Percentiles rank a stretch among this genome's conserved stretches.
phyloP scores from a whole-genome alignment of 2,888 invertebrate species.

The Hipparchia sbordonii region DNA sequence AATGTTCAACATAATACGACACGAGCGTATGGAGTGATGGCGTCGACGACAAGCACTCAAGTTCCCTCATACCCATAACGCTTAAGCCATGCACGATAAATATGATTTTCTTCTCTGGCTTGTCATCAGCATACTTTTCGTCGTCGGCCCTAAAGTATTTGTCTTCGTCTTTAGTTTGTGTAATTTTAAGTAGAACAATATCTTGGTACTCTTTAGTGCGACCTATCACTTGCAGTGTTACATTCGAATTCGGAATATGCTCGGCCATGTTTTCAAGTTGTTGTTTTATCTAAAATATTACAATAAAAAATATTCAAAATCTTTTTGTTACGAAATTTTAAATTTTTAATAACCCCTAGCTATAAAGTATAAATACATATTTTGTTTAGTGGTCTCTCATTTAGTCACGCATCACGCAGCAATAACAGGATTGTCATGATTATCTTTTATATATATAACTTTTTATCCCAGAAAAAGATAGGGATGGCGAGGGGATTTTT shows the following conservation, averaged over 20 bases:
- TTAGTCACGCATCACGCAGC: too few relatives aligned
- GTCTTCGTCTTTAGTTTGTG: slow-evolving; percentile 36
- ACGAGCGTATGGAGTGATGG: slow-evolving; percentile 49
- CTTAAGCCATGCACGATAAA: slow-evolving; percentile 70
- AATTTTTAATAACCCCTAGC: too few relatives aligned
- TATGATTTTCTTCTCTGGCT: slow-evolving; percentile 63
- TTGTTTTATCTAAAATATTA: slow-evolving; percentile 49
- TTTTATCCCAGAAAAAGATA: too few relatives aligned
- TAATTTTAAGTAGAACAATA: slow-evolving; percentile 59
- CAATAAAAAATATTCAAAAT: too few relatives aligned
- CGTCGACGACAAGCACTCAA: slow-evolving; percentile 44
- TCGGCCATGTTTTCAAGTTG: slow-evolving; percentile 48
- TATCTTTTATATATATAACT: too few relatives aligned
- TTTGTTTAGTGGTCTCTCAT: too few relatives aligned
- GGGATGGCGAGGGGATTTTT: too few relatives aligned
- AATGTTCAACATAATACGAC: slow-evolving; percentile 56
- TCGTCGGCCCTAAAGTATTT: slow-evolving; percentile 52
- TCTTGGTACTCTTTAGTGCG: slow-evolving; percentile 65
- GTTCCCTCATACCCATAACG: slow-evolving; percentile 51
- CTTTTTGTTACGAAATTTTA: too few relatives aligned
- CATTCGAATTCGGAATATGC: slow-evolving; percentile 50
- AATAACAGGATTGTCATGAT: too few relatives aligned
- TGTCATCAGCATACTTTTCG: slow-evolving; percentile 58
- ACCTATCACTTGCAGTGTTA: slow-evolving; percentile 53
- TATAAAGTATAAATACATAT: too few relatives aligned